A percentile compares a stretch with the other conserved stretches of the same genome.
These are phyloP conservation scores for Chunga burmeisteri DNA, from an alignment of 2,113 vertebrate genomes.

Conservation along the genomic window DNA sequence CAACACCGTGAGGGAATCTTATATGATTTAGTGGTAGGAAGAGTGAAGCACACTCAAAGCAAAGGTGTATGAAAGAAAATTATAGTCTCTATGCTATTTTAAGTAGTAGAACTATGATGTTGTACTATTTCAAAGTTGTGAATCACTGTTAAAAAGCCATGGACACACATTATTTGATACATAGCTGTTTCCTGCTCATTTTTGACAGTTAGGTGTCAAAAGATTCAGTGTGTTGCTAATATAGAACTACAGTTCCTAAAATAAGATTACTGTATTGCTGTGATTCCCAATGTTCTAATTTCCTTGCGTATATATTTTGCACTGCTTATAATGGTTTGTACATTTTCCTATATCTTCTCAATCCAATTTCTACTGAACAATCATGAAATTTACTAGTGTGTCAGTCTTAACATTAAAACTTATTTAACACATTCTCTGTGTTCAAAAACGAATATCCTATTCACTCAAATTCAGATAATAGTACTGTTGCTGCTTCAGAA, in stretches of 20 bases:
- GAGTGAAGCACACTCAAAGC: not conserved
- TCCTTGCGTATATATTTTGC: not conserved
- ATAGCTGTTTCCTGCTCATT: not conserved
- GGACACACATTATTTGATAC: not conserved
- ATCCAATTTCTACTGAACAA: not conserved
- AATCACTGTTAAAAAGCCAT: not conserved
- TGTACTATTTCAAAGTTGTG: not conserved
- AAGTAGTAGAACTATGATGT: not conserved
- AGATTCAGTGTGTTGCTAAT: not conserved
- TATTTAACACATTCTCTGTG: not conserved
- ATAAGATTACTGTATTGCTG: not conserved
- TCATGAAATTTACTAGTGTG: not conserved
- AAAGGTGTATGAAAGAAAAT: not conserved
- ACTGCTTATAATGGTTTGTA: not conserved
- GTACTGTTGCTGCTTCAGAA: not conserved
- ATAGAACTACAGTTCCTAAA: not conserved
- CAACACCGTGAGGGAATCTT: not conserved
- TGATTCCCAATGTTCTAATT: not conserved
- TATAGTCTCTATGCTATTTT: not conserved
- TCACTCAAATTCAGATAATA: not conserved
- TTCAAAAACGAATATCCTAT: not conserved
- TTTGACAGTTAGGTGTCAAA: not conserved
- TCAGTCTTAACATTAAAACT: not conserved
- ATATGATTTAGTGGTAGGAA: not conserved
- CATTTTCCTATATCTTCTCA: not conserved